phyloP scores from a whole-genome alignment of 2,888 invertebrate species.

The Cephus nigrinus region DNA sequence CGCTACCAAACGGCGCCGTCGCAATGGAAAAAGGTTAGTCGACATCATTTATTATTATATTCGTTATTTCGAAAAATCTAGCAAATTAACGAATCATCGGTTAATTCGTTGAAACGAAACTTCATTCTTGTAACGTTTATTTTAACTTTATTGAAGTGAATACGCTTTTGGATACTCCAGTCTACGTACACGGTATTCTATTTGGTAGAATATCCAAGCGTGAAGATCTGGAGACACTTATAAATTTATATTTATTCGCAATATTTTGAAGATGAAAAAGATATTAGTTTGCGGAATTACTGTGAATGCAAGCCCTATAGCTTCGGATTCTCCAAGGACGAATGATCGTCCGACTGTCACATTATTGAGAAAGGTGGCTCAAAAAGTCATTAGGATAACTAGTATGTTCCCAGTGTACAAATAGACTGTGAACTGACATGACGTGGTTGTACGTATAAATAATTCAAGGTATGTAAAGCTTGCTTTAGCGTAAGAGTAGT shows the following conservation, averaged over 20 bases:
- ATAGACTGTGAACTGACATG: background rate
- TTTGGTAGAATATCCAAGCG: background rate
- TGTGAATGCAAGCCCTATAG: background rate
- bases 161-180: background rate
- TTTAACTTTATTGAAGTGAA: background rate
- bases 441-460: background rate
- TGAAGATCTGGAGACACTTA: background rate
- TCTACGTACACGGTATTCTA: background rate
- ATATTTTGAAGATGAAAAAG: background rate
- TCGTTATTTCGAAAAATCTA: conserved; percentile 20
- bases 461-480: background rate
- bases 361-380: conserved; percentile 4
- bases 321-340: background rate
- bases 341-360: background rate
- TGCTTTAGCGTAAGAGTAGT: background rate
- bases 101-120: background rate
- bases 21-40: conserved; percentile 95
- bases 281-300: background rate
- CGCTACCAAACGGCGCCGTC: conserved; percentile 93
- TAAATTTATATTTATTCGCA: background rate
- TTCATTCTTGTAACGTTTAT: background rate
- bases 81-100: conserved; percentile 10
- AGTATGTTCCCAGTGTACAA: background rate
- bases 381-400: background rate
- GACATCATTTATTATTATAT: background rate